Conservation (phyloP, 2,888 invertebrate species). For the Plagiodera versicolora region DNA sequence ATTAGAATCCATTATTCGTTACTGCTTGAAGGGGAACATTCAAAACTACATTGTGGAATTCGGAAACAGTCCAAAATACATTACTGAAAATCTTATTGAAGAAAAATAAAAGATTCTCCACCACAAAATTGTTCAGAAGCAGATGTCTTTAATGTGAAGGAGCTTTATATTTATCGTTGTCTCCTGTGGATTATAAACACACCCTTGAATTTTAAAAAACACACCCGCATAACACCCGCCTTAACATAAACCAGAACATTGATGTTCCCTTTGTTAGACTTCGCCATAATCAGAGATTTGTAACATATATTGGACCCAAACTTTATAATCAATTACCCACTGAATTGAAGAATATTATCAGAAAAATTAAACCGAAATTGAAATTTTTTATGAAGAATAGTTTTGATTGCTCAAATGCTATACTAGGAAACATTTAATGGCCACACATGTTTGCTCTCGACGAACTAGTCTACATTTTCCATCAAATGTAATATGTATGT, state of each 20-base stretch:
- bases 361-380: neutral
- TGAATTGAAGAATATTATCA: neutral
- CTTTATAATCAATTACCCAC: neutral
- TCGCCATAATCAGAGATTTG: neutral
- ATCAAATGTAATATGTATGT: neutral
- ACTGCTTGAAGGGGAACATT: neutral
- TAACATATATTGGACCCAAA: neutral
- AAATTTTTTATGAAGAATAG: neutral
- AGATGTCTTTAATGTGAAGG: neutral
- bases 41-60: conserved; percentile 1
- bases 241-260: neutral
- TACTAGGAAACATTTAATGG: no score
- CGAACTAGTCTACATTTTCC: neutral
- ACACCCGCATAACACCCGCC: neutral
- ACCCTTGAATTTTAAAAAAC: neutral
- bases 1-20: no score
- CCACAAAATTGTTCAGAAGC: neutral
- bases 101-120: conserved; percentile 3
- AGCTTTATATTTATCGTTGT: neutral
- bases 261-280: neutral
- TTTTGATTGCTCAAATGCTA: neutral
- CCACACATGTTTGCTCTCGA: neutral
- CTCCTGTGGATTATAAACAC: neutral
- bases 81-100: conserved; percentile 5
- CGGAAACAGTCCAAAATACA: neutral